Evolutionary conservation across 2,113 vertebrate genomes (phyloP).

Genomic region (Platysternon megacephalum): DNA sequence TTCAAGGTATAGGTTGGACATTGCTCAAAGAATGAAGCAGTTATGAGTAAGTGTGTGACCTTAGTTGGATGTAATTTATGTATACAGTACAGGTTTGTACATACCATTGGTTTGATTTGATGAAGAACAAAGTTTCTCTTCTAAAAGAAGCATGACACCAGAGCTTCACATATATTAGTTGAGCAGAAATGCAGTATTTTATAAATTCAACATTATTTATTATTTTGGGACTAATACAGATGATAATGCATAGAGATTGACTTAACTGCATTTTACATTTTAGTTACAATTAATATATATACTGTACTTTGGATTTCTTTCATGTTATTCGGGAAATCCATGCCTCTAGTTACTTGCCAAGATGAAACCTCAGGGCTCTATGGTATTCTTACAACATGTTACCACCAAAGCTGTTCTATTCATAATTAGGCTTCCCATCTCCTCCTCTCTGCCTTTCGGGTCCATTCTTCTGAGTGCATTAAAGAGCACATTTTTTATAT

Average conservation of each 20-base stretch:
- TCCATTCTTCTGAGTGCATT: not conserved
- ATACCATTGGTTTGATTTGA: not conserved
- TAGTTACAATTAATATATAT: not conserved
- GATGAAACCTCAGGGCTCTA: not conserved
- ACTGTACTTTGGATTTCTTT: not conserved
- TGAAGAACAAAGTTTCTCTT: not conserved
- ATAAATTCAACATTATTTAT: not conserved
- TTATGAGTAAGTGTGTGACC: not conserved
- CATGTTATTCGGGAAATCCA: not conserved
- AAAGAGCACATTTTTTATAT: not conserved
- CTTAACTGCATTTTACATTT: no score
- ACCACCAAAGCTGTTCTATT: not conserved
- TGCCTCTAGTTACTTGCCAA: not conserved
- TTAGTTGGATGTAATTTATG: rapidly evolving
- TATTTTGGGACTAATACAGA: not conserved
- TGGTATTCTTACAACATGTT: not conserved
- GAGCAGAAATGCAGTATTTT: not conserved
- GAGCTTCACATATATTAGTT: not conserved
- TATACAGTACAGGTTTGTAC: not conserved
- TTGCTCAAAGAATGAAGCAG: not conserved
- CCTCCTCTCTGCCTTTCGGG: not conserved
- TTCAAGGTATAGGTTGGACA: not conserved
- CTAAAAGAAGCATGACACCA: not conserved
- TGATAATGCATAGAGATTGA: not conserved
- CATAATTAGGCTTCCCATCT: not conserved